Conservation (phyloP, 2,797 vertebrate species). For the Gallinago stenura region DNA sequence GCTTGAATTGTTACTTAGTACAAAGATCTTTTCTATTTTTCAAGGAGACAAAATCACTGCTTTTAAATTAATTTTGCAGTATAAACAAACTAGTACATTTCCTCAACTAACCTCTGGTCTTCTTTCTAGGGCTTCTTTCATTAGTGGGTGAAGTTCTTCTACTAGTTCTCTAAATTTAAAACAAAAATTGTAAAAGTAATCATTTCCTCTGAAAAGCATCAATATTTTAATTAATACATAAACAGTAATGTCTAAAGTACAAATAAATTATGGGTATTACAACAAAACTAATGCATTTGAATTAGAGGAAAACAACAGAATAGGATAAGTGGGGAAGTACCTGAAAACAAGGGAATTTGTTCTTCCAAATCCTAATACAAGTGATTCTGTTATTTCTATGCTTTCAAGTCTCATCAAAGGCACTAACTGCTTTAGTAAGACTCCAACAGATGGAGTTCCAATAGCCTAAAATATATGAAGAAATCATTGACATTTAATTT, state of each 20-base stretch:
- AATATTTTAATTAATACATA: not conserved
- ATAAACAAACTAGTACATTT: not conserved
- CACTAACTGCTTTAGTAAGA: conserved; percentile 95
- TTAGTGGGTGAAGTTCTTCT: conserved; percentile 95
- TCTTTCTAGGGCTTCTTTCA: conserved; percentile 97
- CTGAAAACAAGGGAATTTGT: conserved; percentile 98
- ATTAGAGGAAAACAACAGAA: not conserved
- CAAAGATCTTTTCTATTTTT: not conserved
- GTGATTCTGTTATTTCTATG: conserved; percentile 97
- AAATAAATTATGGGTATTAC: not conserved
- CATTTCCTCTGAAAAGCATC: not conserved
- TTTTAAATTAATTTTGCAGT: not conserved
- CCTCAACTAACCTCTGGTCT: conserved; percentile 91
- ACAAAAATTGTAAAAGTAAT: no score
- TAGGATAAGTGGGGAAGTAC: conserved; percentile 72
- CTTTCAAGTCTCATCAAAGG: conserved; percentile 98
- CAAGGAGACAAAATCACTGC: not conserved
- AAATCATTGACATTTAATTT: conserved; percentile 14
- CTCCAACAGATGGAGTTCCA: conserved; percentile 95
- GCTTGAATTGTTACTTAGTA: not conserved
- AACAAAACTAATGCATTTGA: not conserved
- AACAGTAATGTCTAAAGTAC: not conserved
- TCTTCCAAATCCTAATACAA: conserved; percentile 96
- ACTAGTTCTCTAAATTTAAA: conserved; percentile 87
- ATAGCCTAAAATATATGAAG: conserved; percentile 87